Base-by-base conservation (phyloP, 2,888 invertebrate species). In the Temnothorax ravouxi region DNA sequence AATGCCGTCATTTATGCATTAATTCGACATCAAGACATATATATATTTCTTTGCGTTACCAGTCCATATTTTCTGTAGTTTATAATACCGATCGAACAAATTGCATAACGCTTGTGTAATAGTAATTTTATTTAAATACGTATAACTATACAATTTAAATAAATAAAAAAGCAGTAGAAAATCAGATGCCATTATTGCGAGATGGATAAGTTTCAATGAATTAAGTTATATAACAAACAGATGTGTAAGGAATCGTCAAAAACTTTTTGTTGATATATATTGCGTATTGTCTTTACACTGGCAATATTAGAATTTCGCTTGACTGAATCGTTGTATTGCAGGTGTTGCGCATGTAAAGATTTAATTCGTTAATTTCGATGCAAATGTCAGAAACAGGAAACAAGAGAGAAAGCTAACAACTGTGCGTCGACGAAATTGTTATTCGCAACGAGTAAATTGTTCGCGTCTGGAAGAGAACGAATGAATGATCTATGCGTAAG, bases 361-460 rank as follows among this genome's bases (percentile, higher is more conserved):
- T 89, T 89, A 88, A 91, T 92, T 85, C 80, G 85, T 89, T 89
- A 88, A 91, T 92, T 90, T 89, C 84, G 64, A 91, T 91, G 91
- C 87, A 91, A 91, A 92, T 90, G 75, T 84, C 4, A 74, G 47
- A 50, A 81, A 54, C 81, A 47, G 61, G 47, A 69, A 77, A 25
- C 38, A 61, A n/a, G 44, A 29, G 44, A 29, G 62, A 62, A 38
- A 59, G 25, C 47, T 47, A 21, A 21, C n/a, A n/a, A n/a, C n/a
- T n/a, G n/a, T n/a, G n/a, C 47, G 79, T 59, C 34, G 56, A 47
- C 44, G 44, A 69, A 47, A 25, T 29, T 69, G 34, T 5, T 47
- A 56, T 56, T 69, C 56, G 29, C 47, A 34, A 59, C 21, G n/a
- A 34, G 15, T 79, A 50, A 59, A 61, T 34, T 69, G 34, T 79